These are phyloP conservation scores for Antheraea yamamai DNA, from an alignment of 2,888 invertebrate species.

Conservation along the genomic window DNA sequence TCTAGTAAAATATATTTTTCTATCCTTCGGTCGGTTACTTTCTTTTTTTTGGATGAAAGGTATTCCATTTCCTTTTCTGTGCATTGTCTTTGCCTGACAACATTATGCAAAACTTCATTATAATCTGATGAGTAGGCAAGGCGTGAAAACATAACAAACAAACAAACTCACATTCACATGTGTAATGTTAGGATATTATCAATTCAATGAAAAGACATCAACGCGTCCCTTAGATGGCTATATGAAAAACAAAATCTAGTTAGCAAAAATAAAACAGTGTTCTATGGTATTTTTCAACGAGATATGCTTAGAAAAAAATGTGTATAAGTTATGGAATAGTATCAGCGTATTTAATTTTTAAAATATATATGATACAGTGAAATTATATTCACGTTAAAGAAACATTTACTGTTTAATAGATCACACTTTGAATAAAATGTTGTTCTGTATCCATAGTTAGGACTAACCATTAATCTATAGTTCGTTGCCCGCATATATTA, in stretches of 20 bases:
- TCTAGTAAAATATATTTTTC: too few relatives aligned
- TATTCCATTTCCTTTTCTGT: too few relatives aligned
- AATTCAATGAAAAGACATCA: slow-evolving; percentile 21
- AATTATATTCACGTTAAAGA: not conserved
- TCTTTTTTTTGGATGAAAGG: too few relatives aligned
- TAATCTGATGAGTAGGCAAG: too few relatives aligned
- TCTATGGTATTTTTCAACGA: not conserved
- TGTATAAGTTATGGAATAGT: not conserved
- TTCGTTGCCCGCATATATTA: not conserved
- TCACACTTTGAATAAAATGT: not conserved
- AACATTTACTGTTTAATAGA: too few relatives aligned
- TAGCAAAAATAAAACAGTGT: not conserved
- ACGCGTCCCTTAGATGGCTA: slow-evolving; percentile 11
- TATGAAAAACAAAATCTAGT: not conserved
- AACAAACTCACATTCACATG: too few relatives aligned
- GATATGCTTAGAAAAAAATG: not conserved
- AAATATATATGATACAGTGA: not conserved
- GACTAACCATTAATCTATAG: not conserved
- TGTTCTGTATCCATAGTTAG: not conserved
- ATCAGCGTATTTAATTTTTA: not conserved
- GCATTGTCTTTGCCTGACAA: too few relatives aligned
- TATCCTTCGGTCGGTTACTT: too few relatives aligned
- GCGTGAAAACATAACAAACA: too few relatives aligned
- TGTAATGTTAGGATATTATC: too few relatives aligned
- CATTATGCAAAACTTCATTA: too few relatives aligned